Evolutionary conservation across 1,140 invertebrate species (phyloP).

Genomic region (Apolygus lucorum): DNA sequence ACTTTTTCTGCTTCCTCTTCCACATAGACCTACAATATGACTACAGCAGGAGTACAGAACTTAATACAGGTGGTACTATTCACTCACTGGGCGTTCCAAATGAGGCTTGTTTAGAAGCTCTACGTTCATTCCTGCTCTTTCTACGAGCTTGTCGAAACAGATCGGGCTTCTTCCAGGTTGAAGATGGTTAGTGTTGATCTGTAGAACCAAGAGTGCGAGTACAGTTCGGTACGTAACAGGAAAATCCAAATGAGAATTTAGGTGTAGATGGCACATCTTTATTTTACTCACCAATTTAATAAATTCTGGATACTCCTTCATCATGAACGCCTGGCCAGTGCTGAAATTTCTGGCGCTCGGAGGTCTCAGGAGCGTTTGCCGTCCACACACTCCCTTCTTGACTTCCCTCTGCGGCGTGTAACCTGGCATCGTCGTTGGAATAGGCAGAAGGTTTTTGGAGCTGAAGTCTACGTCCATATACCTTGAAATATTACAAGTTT

Average conservation of each 20-base stretch:
- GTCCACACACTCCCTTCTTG: conserved; percentile 7
- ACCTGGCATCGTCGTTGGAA: background rate
- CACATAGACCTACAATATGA: too few relatives aligned
- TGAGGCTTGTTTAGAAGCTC: background rate
- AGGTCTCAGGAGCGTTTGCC: background rate
- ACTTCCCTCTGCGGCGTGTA: background rate
- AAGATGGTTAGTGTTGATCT: background rate
- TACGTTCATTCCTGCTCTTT: background rate
- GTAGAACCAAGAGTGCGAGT: background rate
- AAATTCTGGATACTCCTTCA: background rate
- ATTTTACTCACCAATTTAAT: background rate
- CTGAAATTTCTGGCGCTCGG: background rate
- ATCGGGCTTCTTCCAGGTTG: background rate
- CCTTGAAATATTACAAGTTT: too few relatives aligned
- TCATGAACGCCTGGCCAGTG: background rate
- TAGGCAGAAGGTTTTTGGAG: background rate
- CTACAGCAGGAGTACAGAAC: too few relatives aligned
- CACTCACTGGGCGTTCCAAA: background rate
- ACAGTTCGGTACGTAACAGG: background rate
- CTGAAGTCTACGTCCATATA: background rate
- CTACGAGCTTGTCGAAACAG: background rate
- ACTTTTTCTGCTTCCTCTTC: too few relatives aligned
- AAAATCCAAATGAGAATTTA: too few relatives aligned
- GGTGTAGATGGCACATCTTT: too few relatives aligned
- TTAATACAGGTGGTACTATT: too few relatives aligned